phyloP scores from a whole-genome alignment of 1,140 invertebrate species.

The Drosophila micromelanica region DNA sequence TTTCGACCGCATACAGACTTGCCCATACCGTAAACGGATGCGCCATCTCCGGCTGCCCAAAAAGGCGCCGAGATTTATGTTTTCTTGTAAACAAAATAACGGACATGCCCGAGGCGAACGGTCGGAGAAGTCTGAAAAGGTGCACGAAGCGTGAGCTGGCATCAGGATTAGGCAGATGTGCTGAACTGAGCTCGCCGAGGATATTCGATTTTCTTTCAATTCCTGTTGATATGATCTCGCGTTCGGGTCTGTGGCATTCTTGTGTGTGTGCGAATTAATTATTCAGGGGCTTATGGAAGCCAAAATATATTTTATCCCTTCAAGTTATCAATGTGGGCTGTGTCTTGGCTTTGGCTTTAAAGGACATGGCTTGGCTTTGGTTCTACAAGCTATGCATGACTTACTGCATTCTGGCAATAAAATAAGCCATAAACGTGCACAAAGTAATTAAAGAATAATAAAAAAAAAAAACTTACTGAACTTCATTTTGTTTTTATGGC shows the following conservation, averaged over 20 bases:
- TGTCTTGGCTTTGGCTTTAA: constrained; percentile 8
- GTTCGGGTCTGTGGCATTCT: constrained; percentile 10
- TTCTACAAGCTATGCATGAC: neutral
- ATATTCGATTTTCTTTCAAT: constrained; percentile 69
- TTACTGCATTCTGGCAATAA: neutral
- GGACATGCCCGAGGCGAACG: constrained; percentile 65
- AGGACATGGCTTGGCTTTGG: no score
- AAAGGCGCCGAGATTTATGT: constrained; percentile 71
- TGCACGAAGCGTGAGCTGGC: constrained; percentile 44
- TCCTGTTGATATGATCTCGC: constrained; percentile 35
- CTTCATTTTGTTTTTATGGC: neutral
- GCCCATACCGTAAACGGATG: constrained; percentile 36
- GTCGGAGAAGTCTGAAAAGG: constrained; percentile 18
- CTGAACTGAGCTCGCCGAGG: constrained; percentile 28
- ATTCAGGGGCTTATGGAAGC: constrained; percentile 56
- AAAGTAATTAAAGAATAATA: constrained; percentile 13
- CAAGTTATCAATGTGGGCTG: neutral
- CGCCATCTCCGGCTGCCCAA: constrained; percentile 11
- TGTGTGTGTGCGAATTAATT: constrained; percentile 59
- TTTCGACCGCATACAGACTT: constrained; percentile 77
- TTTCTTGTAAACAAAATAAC: constrained; percentile 83
- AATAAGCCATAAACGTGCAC: neutral
- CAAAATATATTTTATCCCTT: constrained; percentile 9
- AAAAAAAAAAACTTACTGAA: constrained; percentile 1
- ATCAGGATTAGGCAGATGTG: constrained; percentile 67